phyloP scores from a whole-genome alignment of 2,113 vertebrate genomes.

The Beaufortia kweichowensis region DNA sequence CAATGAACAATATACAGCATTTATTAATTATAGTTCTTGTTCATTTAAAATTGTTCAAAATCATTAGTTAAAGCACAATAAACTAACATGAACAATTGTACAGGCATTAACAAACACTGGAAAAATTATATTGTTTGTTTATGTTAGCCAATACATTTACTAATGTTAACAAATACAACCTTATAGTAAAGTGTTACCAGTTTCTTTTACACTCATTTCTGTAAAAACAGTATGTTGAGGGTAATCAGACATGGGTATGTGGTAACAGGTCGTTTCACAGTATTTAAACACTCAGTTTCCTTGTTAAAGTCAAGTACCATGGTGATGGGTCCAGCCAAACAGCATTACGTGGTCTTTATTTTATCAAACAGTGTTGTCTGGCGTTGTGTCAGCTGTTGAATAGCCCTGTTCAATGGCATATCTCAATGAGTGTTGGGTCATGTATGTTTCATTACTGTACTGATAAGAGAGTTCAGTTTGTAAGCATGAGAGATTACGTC shows the following conservation, averaged over 20 bases:
- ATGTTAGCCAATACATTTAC: too few species aligned
- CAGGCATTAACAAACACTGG: too few species aligned
- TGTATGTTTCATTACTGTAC: not conserved
- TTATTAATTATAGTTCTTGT: too few species aligned
- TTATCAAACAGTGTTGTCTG: slow-evolving; percentile 1
- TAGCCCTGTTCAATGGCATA: not conserved
- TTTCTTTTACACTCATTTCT: not conserved
- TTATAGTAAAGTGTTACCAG: too few species aligned
- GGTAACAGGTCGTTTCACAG: not conserved
- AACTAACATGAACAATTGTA: too few species aligned
- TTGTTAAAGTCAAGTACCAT: not conserved
- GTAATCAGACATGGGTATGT: not conserved
- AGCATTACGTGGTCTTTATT: not conserved
- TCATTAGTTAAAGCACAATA: too few species aligned
- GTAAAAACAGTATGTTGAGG: not conserved
- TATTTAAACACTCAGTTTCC: not conserved
- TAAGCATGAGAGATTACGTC: not conserved
- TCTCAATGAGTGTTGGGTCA: not conserved
- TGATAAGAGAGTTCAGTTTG: not conserved
- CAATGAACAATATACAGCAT: too few species aligned
- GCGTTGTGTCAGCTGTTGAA: not conserved
- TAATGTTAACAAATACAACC: too few species aligned
- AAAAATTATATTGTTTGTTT: too few species aligned
- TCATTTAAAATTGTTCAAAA: too few species aligned
- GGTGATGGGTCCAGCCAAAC: not conserved